Percentiles rank a stretch among this genome's conserved stretches.
Evolutionary conservation across 2,888 invertebrate species (phyloP).

Genomic region (Cerastis rubricosa): DNA sequence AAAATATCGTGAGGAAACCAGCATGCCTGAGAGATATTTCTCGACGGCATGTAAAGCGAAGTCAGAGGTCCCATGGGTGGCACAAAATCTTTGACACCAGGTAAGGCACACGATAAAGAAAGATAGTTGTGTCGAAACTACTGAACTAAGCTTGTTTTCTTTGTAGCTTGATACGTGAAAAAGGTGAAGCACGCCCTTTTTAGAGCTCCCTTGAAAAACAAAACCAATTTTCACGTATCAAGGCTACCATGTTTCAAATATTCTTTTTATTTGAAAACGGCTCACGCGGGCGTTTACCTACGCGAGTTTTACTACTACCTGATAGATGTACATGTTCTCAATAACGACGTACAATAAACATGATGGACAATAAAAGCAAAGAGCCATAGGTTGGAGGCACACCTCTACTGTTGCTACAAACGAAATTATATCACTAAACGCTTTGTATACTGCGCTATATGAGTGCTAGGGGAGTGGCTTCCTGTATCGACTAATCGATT

Average conservation of each 20-base stretch:
- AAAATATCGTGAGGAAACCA: too few species aligned
- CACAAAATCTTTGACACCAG: too few species aligned
- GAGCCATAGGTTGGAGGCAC: conserved; percentile 52
- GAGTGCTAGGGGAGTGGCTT: conserved; percentile 52
- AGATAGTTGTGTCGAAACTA: not conserved
- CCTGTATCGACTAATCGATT: conserved; percentile 36
- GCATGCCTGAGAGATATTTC: too few species aligned
- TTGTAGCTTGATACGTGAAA: not conserved
- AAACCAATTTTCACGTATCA: not conserved
- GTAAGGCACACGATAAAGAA: too few species aligned
- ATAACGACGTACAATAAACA: conserved; percentile 41
- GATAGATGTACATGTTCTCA: conserved; percentile 39
- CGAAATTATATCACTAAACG: conserved; percentile 66
- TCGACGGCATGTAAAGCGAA: too few species aligned
- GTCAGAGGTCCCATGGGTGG: too few species aligned
- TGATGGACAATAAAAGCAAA: conserved; percentile 51
- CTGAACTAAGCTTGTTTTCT: not conserved
- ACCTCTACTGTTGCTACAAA: conserved; percentile 60
- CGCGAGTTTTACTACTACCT: not conserved
- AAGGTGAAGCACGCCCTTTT: not conserved
- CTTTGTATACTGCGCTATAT: conserved; percentile 55
- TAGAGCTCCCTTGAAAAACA: not conserved
- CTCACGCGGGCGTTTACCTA: not conserved
- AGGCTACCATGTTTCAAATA: not conserved
- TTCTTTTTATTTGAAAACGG: not conserved